Evolutionary conservation across 2,888 invertebrate species (phyloP).

Genomic region (Carabus problematicus): DNA sequence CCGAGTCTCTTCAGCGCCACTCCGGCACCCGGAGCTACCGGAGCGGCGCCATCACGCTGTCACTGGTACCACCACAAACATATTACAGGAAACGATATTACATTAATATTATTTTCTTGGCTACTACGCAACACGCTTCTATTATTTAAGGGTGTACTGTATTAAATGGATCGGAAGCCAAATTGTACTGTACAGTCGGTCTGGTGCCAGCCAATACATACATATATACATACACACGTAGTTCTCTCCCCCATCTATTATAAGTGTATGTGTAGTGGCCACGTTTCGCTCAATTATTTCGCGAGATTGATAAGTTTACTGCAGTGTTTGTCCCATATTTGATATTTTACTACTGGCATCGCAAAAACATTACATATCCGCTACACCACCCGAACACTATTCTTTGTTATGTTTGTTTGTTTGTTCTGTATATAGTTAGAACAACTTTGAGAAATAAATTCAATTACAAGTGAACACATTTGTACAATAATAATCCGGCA

Average conservation of each 20-base stretch:
- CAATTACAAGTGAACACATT: too few species aligned
- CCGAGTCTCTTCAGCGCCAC: constrained; percentile 8
- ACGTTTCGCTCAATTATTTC: constrained; percentile 25
- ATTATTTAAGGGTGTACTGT: constrained; percentile 19
- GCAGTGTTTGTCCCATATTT: constrained; percentile 27
- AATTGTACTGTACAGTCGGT: constrained; percentile 22
- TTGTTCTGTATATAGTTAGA: not conserved
- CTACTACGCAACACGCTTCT: constrained; percentile 18
- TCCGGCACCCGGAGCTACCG: constrained; percentile 23
- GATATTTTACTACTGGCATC: constrained; percentile 14
- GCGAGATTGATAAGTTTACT: constrained; percentile 33
- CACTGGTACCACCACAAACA: constrained; percentile 20
- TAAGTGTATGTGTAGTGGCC: not conserved
- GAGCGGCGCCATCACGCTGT: constrained; percentile 24
- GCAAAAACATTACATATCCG: not conserved
- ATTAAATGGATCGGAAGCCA: constrained; percentile 24
- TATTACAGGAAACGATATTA: constrained; percentile 35
- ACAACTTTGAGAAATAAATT: too few species aligned
- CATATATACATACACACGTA: not conserved
- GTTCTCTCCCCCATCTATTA: not conserved
- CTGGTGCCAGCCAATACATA: constrained; percentile 22
- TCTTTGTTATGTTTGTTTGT: not conserved
- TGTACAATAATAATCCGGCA: too few species aligned
- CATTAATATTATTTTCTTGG: constrained; percentile 37
- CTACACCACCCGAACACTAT: not conserved